phyloP scores from a whole-genome alignment of 2,797 vertebrate species.

The Syngnathus acus region DNA sequence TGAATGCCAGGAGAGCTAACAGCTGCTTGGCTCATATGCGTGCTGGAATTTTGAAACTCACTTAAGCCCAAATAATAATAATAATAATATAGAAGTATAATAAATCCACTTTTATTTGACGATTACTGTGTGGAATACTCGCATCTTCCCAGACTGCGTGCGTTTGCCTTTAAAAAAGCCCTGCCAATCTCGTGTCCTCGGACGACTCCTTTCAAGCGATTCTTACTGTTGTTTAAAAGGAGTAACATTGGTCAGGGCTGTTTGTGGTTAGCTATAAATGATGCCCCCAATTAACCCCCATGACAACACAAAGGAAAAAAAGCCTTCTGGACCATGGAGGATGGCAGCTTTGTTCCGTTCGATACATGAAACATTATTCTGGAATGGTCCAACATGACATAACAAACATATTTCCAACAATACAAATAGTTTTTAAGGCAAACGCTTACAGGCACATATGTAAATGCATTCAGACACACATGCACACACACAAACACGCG shows the following conservation, averaged over 20 bases:
- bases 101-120: too few species aligned
- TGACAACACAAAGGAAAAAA: background rate
- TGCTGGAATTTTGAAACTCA: too few species aligned
- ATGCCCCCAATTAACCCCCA: background rate
- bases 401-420: background rate
- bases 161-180: background rate
- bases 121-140: background rate
- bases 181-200: background rate
- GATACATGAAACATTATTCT: background rate
- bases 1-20: too few species aligned
- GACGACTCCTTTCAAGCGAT: background rate
- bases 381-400: background rate
- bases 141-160: background rate
- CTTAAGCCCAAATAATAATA: too few species aligned
- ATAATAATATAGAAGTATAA: too few species aligned
- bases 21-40: too few species aligned
- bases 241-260: background rate
- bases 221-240: background rate
- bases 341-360: background rate
- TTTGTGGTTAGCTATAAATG: background rate
- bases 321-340: background rate
- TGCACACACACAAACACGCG: constrained; percentile 15
- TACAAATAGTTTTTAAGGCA: background rate
- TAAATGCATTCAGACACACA: constrained; percentile 3
- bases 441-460: constrained; percentile 13